Conservation (phyloP, 2,797 vertebrate genomes). For the Streptopelia turtur region DNA sequence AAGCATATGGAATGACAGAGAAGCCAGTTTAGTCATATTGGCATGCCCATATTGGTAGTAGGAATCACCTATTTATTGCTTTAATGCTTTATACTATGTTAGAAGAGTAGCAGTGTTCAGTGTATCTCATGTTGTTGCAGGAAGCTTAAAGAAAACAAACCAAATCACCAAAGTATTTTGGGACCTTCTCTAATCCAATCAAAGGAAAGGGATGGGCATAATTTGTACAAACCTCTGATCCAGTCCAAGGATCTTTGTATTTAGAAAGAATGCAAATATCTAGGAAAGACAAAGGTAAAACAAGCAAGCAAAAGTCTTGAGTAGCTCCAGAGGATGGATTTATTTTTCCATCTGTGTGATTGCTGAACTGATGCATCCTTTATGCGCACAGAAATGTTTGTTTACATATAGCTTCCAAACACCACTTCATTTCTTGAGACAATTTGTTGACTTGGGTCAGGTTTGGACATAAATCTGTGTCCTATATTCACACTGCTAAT, state of each 20-base stretch:
- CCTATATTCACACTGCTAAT: slow-evolving; percentile 36
- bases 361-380: slow-evolving; percentile 34
- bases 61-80: background rate
- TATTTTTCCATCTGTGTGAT: background rate
- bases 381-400: background rate
- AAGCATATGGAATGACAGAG: background rate
- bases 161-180: background rate
- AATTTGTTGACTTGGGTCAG: background rate
- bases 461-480: slow-evolving; percentile 17
- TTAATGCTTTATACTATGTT: rapidly evolving
- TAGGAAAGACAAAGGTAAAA: background rate
- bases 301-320: background rate
- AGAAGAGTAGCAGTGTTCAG: background rate
- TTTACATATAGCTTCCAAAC: slow-evolving; percentile 23
- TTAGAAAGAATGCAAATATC: background rate
- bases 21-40: background rate
- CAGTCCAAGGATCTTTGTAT: background rate
- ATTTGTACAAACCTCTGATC: background rate
- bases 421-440: slow-evolving; percentile 17
- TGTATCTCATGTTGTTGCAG: background rate
- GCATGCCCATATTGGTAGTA: background rate
- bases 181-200: background rate
- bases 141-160: background rate
- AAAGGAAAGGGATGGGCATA: background rate
- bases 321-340: background rate